These are phyloP conservation scores for Lysandra bellargus DNA, from an alignment of 2,888 invertebrate species.

Conservation along the genomic window DNA sequence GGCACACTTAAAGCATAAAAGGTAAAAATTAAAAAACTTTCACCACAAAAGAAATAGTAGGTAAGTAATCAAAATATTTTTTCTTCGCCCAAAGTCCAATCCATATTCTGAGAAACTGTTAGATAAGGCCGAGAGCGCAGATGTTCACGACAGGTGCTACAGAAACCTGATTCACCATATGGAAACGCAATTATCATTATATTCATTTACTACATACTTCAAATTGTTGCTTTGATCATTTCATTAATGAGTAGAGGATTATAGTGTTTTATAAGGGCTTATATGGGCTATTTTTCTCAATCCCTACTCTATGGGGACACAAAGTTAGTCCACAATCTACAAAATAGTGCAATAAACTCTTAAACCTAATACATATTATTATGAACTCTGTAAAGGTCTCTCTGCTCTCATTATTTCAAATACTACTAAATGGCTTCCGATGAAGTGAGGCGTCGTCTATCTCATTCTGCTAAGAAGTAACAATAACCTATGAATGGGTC, in stretches of 20 bases:
- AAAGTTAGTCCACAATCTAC: not conserved
- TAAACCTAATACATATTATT: too few species aligned
- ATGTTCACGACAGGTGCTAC: conserved; percentile 15
- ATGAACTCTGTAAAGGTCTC: too few species aligned
- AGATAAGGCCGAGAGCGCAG: not conserved
- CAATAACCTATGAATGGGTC: too few species aligned
- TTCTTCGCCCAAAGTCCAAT: not conserved
- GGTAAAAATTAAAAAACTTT: not conserved
- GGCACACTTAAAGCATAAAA: not conserved
- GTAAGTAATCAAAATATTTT: not conserved
- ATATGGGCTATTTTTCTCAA: not conserved
- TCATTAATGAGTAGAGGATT: not conserved
- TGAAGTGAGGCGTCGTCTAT: too few species aligned
- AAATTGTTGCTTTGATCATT: not conserved
- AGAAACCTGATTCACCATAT: conserved; percentile 14
- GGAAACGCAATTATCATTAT: conserved; percentile 7
- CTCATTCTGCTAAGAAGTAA: too few species aligned
- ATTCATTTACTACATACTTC: not conserved
- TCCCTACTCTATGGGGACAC: not conserved
- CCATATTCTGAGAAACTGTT: not conserved
- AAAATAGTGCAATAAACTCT: not conserved
- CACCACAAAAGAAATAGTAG: conserved; percentile 3
- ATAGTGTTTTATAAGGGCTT: not conserved
- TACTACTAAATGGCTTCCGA: too few species aligned
- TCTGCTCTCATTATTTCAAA: too few species aligned